Percentiles rank a stretch among this genome's conserved stretches.
These are phyloP conservation scores for Drosophila takahashii DNA, from an alignment of 1,140 invertebrate species.

Conservation along the genomic window DNA sequence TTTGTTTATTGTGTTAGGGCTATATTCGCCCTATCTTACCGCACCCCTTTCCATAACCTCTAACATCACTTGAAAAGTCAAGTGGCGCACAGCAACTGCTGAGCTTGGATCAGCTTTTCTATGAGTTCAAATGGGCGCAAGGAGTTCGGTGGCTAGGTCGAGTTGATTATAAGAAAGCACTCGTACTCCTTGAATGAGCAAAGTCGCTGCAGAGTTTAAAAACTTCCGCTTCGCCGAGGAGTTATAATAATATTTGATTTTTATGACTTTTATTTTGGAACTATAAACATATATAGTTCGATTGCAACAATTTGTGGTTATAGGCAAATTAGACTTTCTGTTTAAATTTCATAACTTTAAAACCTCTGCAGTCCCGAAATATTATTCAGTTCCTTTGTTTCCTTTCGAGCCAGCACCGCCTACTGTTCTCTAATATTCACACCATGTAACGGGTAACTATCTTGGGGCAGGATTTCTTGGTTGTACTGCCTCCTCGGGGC, in stretches of 20 bases:
- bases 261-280: neutral
- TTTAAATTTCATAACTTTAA: neutral
- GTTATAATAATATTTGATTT: neutral
- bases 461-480: constrained; percentile 11
- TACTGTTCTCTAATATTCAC: neutral
- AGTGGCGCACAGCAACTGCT: constrained; percentile 53
- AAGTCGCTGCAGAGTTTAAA: constrained; percentile 68
- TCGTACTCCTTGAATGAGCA: constrained; percentile 58
- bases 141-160: constrained; percentile 20
- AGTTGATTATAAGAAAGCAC: constrained; percentile 36
- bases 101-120: constrained; percentile 18
- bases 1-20: constrained; percentile 56
- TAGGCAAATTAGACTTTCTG: too few species aligned
- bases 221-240: constrained; percentile 69
- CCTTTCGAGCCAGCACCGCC: constrained; percentile 15
- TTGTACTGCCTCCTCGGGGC: constrained; percentile 49
- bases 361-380: neutral
- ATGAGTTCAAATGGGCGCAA: constrained; percentile 11
- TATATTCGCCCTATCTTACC: neutral
- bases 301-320: too few species aligned
- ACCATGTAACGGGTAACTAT: neutral
- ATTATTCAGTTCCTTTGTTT: constrained; percentile 17
- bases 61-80: constrained; percentile 64
- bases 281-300: too few species aligned
- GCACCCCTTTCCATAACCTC: neutral